Base-by-base conservation (phyloP, 2,113 vertebrate species). In the Heterotilapia buettikoferi region DNA sequence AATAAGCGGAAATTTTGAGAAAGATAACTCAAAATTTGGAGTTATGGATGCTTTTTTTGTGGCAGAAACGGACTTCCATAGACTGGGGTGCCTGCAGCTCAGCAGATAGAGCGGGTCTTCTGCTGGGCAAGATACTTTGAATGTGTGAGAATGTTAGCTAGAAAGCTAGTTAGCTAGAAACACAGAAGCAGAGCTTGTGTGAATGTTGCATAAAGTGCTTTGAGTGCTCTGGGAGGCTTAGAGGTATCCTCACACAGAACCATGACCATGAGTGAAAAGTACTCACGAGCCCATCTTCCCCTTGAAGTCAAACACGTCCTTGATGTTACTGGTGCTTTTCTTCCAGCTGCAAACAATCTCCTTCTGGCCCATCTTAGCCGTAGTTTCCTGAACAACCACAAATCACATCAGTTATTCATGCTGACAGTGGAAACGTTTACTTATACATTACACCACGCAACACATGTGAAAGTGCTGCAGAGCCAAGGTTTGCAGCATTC, bases 221-320 rank as follows among this genome's bases (percentile, higher is more conserved):
- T 36, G 10, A 36, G 61, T n/a, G 61, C 31, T 7, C 31, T 1
- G 2, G 61, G 1, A 66, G 31, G 24, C 29, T 36, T 11, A 6
- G 16, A 36, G 31, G 31, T 36, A 56, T 63, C 59, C 9, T 76
- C 43, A 76, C 24, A 19, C 16, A 76, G 4, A 76, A 19, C 3
- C 9, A 31, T 76, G 9, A 76, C 16, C 9, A 50, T 50, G 16
- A 76, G 4, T 47, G 40, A 47, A 76, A 43, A 50, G 43, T 89
- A 98, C 98, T 98, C 94, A 99, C 98, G 98, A 97, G 47, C 98
- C 98, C 92, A 99, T 97, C 10, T 97, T 97, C 80, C 97, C 98
- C 94, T 97, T 97, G 95, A 99, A 99, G 80, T 98, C 96, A 90
- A 98, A 99, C 1, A 98, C 97, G 14, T 98, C 98, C 5, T 97